A percentile compares a stretch with the other conserved stretches of the same genome.
Evolutionary conservation across 2,113 vertebrate species (phyloP).

Genomic region (Mus spicilegus): DNA sequence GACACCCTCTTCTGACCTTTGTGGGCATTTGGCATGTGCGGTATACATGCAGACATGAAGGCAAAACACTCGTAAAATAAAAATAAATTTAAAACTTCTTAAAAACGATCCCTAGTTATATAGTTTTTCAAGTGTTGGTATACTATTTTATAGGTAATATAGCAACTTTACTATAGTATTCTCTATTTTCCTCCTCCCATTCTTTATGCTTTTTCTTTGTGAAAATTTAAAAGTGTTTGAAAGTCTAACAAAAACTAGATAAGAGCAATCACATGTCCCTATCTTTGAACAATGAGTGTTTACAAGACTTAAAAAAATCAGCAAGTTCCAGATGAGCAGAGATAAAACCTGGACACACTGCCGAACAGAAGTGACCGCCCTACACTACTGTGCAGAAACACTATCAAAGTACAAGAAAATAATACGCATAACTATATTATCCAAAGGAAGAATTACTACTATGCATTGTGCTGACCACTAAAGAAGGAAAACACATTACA

Average conservation of each 20-base stretch:
- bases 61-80: not conserved
- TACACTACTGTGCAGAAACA: slow-evolving; percentile 39
- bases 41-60: not conserved
- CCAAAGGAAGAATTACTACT: slow-evolving; percentile 44
- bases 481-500: not conserved
- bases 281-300: slow-evolving; percentile 12
- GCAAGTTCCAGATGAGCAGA: slow-evolving; percentile 37
- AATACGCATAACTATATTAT: not conserved
- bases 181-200: not conserved
- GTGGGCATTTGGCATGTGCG: not conserved
- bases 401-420: slow-evolving; percentile 40
- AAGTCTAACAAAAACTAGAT: slow-evolving; percentile 2
- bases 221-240: slow-evolving; percentile 25
- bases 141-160: not conserved
- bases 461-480: slow-evolving; percentile 19
- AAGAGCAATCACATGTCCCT: not conserved
- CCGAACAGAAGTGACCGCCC: slow-evolving; percentile 1
- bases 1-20: not conserved
- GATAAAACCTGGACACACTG: slow-evolving; percentile 17
- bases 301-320: not conserved
- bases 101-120: slow-evolving; percentile 33
- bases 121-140: not conserved
- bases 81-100: not conserved
- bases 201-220: not conserved
- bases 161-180: not conserved